phyloP scores from a whole-genome alignment of 1,140 invertebrate genomes.

The Cydia splendana region DNA sequence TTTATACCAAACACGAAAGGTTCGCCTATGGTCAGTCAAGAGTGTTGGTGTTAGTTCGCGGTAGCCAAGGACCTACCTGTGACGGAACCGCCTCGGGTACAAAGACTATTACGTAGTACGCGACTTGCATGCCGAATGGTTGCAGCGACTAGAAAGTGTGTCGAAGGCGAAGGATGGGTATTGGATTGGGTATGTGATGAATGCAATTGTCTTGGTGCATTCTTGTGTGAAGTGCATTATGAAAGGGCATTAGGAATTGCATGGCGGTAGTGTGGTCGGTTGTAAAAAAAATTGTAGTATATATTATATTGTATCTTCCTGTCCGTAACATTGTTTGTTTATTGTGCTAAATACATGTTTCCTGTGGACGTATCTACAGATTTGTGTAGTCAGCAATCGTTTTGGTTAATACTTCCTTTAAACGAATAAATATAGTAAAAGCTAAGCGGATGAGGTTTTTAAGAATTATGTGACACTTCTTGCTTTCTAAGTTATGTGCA shows the following conservation, averaged over 20 bases:
- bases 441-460: too few species aligned
- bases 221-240: constrained; percentile 5
- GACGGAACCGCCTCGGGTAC: background rate
- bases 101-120: background rate
- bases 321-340: too few species aligned
- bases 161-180: constrained; percentile 2
- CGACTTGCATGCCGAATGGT: background rate
- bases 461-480: too few species aligned
- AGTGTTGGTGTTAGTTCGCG: background rate
- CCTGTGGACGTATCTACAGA: too few species aligned
- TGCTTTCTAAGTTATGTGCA: too few species aligned
- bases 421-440: too few species aligned
- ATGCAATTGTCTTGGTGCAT: constrained; percentile 1
- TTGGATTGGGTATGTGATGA: background rate
- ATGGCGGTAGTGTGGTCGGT: background rate
- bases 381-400: too few species aligned
- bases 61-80: background rate
- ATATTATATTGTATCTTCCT: too few species aligned
- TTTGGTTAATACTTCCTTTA: too few species aligned
- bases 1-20: too few species aligned
- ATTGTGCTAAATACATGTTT: background rate
- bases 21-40: too few species aligned
- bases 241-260: background rate
- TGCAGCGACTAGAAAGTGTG: constrained; percentile 10
- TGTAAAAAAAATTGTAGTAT: too few species aligned